Percentiles rank a stretch among this genome's conserved stretches.
These are phyloP conservation scores for Danio tinwini DNA, from an alignment of 2,797 vertebrate species.

Conservation along the genomic window DNA sequence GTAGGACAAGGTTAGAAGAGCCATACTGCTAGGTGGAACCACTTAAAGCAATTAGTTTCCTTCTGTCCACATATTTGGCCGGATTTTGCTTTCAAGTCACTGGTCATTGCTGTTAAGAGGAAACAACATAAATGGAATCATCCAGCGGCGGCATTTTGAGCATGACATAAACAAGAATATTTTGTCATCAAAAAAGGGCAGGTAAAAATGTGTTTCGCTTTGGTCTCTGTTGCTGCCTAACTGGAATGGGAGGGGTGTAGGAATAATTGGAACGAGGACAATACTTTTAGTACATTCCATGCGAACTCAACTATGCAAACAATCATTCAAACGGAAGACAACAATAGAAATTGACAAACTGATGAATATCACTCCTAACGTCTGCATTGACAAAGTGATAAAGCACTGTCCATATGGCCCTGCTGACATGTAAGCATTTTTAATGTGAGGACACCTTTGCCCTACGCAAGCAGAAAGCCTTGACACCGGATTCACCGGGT, in stretches of 20 bases:
- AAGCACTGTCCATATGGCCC: constrained; percentile 59
- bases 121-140: not conserved
- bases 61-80: constrained; percentile 50
- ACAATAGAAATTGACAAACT: constrained; percentile 58
- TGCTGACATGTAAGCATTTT: constrained; percentile 61
- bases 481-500: constrained; percentile 53
- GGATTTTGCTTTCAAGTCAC: constrained; percentile 28
- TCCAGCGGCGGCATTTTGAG: too few species aligned
- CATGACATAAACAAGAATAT: constrained; percentile 30
- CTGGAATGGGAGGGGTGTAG: constrained; percentile 38
- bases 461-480: constrained; percentile 53
- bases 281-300: constrained; percentile 34
- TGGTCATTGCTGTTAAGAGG: not conserved
- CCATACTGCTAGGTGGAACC: constrained; percentile 69
- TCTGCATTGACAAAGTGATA: constrained; percentile 60
- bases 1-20: constrained; percentile 75
- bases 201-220: constrained; percentile 24
- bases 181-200: constrained; percentile 33
- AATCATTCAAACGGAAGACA: constrained; percentile 36
- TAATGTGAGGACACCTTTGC: constrained; percentile 60
- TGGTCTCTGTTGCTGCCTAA: constrained; percentile 15
- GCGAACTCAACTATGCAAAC: constrained; percentile 22
- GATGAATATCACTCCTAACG: constrained; percentile 55
- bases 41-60: constrained; percentile 63
- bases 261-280: constrained; percentile 18